Evolutionary conservation across 2,797 vertebrate species (phyloP).

Genomic region (Ctenopoma multispine): DNA sequence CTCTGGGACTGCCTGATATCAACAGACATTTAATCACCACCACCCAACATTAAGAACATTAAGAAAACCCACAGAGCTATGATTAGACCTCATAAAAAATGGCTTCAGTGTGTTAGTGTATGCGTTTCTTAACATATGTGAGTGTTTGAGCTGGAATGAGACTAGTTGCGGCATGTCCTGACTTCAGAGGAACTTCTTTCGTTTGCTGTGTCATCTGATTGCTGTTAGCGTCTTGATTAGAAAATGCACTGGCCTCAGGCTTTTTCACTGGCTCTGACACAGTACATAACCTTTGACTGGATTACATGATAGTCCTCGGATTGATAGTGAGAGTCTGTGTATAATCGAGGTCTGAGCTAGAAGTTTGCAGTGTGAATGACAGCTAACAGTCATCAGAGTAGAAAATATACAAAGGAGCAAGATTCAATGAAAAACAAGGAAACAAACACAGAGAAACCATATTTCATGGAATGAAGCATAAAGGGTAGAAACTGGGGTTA

Average conservation of each 20-base stretch:
- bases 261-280: constrained; percentile 27
- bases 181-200: constrained; percentile 50
- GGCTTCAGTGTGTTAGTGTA: constrained; percentile 13
- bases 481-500: neutral
- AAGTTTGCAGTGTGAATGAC: constrained; percentile 10
- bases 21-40: constrained; percentile 65
- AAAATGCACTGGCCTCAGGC: constrained; percentile 5
- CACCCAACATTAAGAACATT: constrained; percentile 72
- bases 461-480: neutral
- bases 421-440: neutral
- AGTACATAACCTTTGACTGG: constrained; percentile 22
- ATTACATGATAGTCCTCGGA: constrained; percentile 28
- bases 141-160: constrained; percentile 26
- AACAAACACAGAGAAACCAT: neutral
- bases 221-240: constrained; percentile 28
- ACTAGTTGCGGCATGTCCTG: constrained; percentile 56
- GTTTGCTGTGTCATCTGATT: constrained; percentile 59
- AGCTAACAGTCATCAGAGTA: neutral
- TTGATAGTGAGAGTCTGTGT: constrained; percentile 1
- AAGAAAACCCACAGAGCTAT: constrained; percentile 62
- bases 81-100: constrained; percentile 64
- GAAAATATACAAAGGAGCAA: neutral
- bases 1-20: constrained; percentile 65
- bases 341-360: neutral
- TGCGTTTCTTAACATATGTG: constrained; percentile 31